Percentiles rank a stretch among this genome's conserved stretches.
These are phyloP conservation scores for Diorhabda sublineata DNA, from an alignment of 1,140 invertebrate genomes.

Conservation along the genomic window DNA sequence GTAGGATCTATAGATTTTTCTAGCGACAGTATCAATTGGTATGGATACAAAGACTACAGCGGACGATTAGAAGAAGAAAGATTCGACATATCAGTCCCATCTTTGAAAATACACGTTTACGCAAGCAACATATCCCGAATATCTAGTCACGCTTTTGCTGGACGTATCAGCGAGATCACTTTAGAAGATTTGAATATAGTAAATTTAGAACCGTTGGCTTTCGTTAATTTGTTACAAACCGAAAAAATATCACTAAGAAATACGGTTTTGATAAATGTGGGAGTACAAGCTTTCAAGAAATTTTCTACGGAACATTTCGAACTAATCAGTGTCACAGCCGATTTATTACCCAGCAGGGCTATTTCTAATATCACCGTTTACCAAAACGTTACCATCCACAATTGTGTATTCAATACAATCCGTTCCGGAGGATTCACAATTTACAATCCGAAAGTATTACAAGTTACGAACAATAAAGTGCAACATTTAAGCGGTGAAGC, in stretches of 20 bases:
- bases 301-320: conserved; percentile 63
- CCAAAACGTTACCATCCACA: conserved; percentile 60
- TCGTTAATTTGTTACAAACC: conserved; percentile 62
- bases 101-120: conserved; percentile 35
- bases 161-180: conserved; percentile 62
- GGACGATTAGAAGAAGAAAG: conserved; percentile 27
- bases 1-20: conserved; percentile 35
- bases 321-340: conserved; percentile 52
- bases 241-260: conserved; percentile 53
- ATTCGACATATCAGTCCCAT: conserved; percentile 34
- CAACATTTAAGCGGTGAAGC: conserved; percentile 59
- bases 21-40: conserved; percentile 38
- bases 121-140: conserved; percentile 31
- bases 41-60: conserved; percentile 31
- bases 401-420: conserved; percentile 54
- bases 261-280: conserved; percentile 56
- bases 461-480: conserved; percentile 52
- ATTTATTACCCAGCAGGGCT: conserved; percentile 60
- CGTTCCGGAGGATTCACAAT: conserved; percentile 56
- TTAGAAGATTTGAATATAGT: conserved; percentile 60
- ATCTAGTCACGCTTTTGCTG: conserved; percentile 56
- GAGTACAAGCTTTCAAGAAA: conserved; percentile 73
- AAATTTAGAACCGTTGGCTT: conserved; percentile 64
- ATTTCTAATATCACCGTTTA: conserved; percentile 69
- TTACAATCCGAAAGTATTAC: conserved; percentile 49